Evolutionary conservation across 2,113 vertebrate species (phyloP), one percentile per base, ranked within the genome.

Genomic region (Catharus minimus): DNA sequence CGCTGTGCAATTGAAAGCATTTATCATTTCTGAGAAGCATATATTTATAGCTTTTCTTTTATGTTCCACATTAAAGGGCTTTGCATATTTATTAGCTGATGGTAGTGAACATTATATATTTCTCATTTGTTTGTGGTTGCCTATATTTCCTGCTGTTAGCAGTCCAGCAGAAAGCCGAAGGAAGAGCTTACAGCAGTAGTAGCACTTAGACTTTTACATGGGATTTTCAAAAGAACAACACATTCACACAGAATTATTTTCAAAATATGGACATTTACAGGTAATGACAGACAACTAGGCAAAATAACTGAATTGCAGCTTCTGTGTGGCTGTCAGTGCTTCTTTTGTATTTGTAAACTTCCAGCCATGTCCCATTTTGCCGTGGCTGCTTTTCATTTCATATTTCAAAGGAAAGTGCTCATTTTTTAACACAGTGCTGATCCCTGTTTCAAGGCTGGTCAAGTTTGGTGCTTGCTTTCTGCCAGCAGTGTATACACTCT

Each of bases 51-150:
- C 36, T 84, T 80, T 93, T 69, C 79, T 86, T 95, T 84, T 53
- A 92, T 92, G 74, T 82, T 82, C 38, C 20, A 65, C 71, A 84
- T 82, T 91, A 89, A 84, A 94, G 62, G 58, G 4, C 43, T 95
- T 89, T 85, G 77, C 89, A 72, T 94, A 82, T 78, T 84, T 89
- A 93, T 79, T 87, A 90, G 57, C 27, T 72, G 78, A 65, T 1
- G 21, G 49, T 30, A 65, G 43, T 2, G 3, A 90, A 28, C 28
- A 20, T 79, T 79, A 76, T 49, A 10, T 21, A 56, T 46, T 60
- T 75, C 53, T 75, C 44, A 89, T 93, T 90, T 94, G 76, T 60
- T 94, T 84, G 71, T 87, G 84, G 71, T 55, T 84, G 24, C 39
- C 47, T 56, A 36, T 47, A 33, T 67, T 92, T 85, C 66, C 87